Percentiles rank a stretch among this genome's conserved stretches.
Conservation (phyloP, 2,113 vertebrate species). For the Lampris incognitus region DNA sequence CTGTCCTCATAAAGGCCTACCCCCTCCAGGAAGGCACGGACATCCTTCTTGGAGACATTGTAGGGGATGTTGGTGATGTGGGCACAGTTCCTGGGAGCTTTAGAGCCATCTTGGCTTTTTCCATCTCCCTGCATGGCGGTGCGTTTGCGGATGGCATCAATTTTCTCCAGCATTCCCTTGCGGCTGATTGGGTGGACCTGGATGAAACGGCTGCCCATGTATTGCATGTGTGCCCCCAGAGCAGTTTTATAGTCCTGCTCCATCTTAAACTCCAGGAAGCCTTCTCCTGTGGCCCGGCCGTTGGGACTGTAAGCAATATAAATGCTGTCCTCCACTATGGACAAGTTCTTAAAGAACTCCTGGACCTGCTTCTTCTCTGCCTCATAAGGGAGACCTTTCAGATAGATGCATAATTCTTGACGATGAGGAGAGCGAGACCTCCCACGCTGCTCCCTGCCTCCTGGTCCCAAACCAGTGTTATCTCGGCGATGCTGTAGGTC, state of each 20-base stretch:
- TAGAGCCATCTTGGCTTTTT: conserved; percentile 87
- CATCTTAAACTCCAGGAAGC: conserved; percentile 95
- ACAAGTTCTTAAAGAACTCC: conserved; percentile 97
- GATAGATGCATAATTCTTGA: conserved; percentile 94
- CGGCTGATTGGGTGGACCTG: conserved; percentile 97
- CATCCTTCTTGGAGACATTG: conserved; percentile 94
- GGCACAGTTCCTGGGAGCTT: conserved; percentile 86
- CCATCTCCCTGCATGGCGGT: conserved; percentile 85
- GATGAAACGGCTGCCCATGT: conserved; percentile 97
- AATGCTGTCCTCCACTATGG: conserved; percentile 95
- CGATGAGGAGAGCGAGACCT: conserved; percentile 95
- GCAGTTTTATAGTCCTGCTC: conserved; percentile 94
- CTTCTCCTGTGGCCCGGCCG: conserved; percentile 96
- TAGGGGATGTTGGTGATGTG: conserved; percentile 98
- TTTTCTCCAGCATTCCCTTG: conserved; percentile 97
- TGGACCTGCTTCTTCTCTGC: conserved; percentile 97
- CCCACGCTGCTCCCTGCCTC: conserved; percentile 84
- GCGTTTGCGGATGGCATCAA: conserved; percentile 93
- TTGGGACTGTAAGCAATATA: conserved; percentile 97
- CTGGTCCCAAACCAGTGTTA: conserved; percentile 76
- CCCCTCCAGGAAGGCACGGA: conserved; percentile 93
- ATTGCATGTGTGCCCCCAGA: conserved; percentile 96
- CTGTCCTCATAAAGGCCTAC: conserved; percentile 92
- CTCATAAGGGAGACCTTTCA: conserved; percentile 97
- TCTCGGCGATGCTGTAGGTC: conserved; percentile 74